Conservation (phyloP, 2,113 vertebrate genomes). For the Platichthys flesus region DNA sequence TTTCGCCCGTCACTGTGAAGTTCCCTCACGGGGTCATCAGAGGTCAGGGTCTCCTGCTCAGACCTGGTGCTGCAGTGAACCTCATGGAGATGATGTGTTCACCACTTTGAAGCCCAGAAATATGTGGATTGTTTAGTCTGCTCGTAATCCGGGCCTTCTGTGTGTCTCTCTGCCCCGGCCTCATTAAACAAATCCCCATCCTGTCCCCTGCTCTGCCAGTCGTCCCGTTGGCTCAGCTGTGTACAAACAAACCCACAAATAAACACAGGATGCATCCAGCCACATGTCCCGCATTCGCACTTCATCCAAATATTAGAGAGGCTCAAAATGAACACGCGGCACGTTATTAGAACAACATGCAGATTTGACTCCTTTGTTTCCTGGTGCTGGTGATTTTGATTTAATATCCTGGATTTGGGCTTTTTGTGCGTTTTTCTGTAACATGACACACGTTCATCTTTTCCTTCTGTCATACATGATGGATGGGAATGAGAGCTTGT, state of each 20-base stretch:
- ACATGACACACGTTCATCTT: too few species aligned
- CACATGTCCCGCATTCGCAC: neutral
- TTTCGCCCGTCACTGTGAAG: neutral
- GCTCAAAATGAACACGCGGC: too few species aligned
- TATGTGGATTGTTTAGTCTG: constrained; percentile 70
- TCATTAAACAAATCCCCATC: constrained; percentile 68
- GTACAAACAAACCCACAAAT: constrained; percentile 58
- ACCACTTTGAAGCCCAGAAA: constrained; percentile 43
- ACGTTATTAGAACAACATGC: too few species aligned
- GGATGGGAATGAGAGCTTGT: too few species aligned
- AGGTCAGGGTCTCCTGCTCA: neutral
- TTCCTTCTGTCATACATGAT: too few species aligned
- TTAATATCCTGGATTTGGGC: too few species aligned
- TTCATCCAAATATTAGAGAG: neutral
- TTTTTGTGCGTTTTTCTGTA: too few species aligned
- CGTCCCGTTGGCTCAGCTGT: constrained; percentile 54
- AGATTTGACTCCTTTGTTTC: too few species aligned
- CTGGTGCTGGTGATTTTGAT: too few species aligned
- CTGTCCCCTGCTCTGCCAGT: constrained; percentile 59
- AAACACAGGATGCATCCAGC: constrained; percentile 46
- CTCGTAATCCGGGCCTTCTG: constrained; percentile 44
- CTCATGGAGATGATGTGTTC: constrained; percentile 30
- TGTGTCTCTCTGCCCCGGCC: constrained; percentile 35
- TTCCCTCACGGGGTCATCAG: neutral
- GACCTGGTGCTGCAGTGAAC: constrained; percentile 8